Evolutionary conservation across 2,113 vertebrate species (phyloP), one percentile per base, ranked within the genome.

Genomic region (Limanda limanda): DNA sequence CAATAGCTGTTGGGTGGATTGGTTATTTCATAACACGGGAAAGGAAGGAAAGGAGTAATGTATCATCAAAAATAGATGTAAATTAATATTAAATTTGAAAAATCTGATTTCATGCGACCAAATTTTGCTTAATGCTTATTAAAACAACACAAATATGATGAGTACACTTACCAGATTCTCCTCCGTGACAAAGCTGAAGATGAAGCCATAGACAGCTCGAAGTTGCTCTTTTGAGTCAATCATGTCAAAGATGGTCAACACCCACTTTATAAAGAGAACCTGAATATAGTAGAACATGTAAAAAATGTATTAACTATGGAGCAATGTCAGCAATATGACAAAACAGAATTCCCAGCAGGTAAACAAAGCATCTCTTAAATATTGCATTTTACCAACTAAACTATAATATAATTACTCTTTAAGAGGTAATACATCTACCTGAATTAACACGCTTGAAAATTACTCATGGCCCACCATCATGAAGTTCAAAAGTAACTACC

Each of bases 191-290:
- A 95, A 96, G 92, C 23, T 95, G 91, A 99, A 99, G 90, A 99
- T 96, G 88, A 96, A 95, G 73, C 97, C 96, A 83, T 98, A 99
- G 61, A 99, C 92, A 1, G 95, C 94, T 81, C 91, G 92, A 71
- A 99, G 81, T 20, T 96, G 83, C 18, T 98, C 96, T 84, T 97
- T 99, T 47, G 74, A 86, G 63, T 97, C 95, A 74, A 98, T 95
- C 89, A 97, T 94, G 93, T 99, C 97, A 94, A 97, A 98, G 79
- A 98, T 21, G 1, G 96, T 95, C 81, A 99, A 92, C 20, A 98
- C 86, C 98, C 98, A 99, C 82, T 94, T 96, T 66, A 97, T 84
- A 86, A 98, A 98, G 69, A 98, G 89, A 84, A 96, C 21, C 98
- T 99, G 74, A 27, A 80, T 71, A 67, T 25, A 23, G 60, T 2